phyloP scores from a whole-genome alignment of 2,797 vertebrate species.

The Chiroxiphia lanceolata region DNA sequence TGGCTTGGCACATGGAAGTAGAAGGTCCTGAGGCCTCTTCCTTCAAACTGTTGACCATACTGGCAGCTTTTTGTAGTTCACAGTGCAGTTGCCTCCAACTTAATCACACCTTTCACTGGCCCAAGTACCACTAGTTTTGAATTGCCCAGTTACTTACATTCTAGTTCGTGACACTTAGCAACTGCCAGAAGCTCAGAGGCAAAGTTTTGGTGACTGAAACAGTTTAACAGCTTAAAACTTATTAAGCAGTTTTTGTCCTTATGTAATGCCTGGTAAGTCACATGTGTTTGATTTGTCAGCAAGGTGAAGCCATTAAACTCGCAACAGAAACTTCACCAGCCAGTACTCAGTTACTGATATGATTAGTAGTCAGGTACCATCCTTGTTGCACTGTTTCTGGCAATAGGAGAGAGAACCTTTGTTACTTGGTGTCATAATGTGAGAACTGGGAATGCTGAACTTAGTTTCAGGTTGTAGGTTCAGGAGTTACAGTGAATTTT shows the following conservation, averaged over 20 bases:
- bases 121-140: not conserved
- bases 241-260: not conserved
- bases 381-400: not conserved
- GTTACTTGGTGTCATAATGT: not conserved
- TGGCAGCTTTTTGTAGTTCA: not conserved
- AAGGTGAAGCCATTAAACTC: not conserved
- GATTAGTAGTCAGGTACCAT: not conserved
- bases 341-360: not conserved
- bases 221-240: not conserved
- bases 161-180: not conserved
- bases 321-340: not conserved
- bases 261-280: not conserved
- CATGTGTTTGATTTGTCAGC: not conserved
- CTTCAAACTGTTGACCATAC: not conserved
- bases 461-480: not conserved
- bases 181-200: not conserved
- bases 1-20: not conserved
- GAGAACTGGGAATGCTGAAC: not conserved
- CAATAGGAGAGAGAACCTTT: not conserved
- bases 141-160: not conserved
- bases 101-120: not conserved
- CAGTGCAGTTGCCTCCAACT: not conserved
- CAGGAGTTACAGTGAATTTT: not conserved
- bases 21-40: not conserved
- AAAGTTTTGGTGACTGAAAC: not conserved